Evolutionary conservation across 2,888 invertebrate genomes (phyloP), one percentile per base, ranked within the genome.

Genomic region (Coelinius sp.): DNA sequence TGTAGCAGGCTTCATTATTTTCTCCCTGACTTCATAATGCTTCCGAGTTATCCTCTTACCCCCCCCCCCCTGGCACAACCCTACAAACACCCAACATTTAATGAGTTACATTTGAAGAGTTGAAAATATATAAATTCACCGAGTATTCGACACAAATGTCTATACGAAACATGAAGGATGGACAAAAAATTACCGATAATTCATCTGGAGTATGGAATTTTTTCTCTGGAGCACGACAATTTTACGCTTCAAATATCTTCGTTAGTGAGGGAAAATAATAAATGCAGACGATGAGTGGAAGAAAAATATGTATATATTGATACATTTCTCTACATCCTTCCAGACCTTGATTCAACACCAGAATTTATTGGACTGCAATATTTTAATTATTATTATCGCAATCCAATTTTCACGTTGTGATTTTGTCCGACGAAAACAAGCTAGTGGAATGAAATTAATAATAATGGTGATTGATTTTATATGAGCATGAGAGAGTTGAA

Each of bases 381-480:
- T 79, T 82, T 82, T 82, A 82, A 82, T 82, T 82, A 82, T 82
- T 79, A 77, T 75, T 77, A 75, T 77, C 76, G 77, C 31, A 31
- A 31, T 59, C 22, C 7, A 66, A 66, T 66, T 59, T 59, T 20
- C 59, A 14, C 35, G 35, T 59, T 59, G 31, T 59, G n/a, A 49
- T 27, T 46, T 35, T 46, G 59, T 59, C 59, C 14, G 12, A 10
- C 20, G 35, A 20, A 14, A 35, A 59, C 4, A 59, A 31, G 12
- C 17, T 27, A 4, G 20, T 35, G 14, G 17, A 35, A 10, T 17
- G 20, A 35, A 8, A 27, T 63, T 63, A 20, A 66, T 49, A 17
- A 66, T 17, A 49, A 66, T 46, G n/a, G 20, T 41, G 41, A 41
- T 41, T 12, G 12, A 10, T 41, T 41, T 12, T 6, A n/a, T 6